Evolutionary conservation across 2,113 vertebrate genomes (phyloP).

Genomic region (Cervus canadensis): DNA sequence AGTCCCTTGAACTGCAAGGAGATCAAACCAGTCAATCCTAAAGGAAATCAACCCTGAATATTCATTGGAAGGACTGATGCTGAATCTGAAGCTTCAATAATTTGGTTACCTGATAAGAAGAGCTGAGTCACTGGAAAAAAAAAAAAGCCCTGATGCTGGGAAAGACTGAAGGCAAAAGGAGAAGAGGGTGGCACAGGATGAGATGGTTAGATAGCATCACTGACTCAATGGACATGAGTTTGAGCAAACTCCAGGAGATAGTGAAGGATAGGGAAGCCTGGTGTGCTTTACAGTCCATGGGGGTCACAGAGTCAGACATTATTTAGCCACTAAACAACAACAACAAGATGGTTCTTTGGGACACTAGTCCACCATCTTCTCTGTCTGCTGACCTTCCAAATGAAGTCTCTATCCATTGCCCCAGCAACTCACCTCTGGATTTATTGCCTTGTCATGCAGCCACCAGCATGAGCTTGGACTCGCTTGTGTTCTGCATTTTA

Average conservation of each 20-base stretch:
- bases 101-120: not conserved
- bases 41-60: not conserved
- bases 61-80: not conserved
- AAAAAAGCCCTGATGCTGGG: not conserved
- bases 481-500: not conserved
- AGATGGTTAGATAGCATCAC: not conserved
- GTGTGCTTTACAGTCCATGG: not conserved
- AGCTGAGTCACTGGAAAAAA: not conserved
- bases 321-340: not conserved
- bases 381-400: not conserved
- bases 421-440: not conserved
- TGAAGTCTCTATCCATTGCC: not conserved
- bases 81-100: not conserved
- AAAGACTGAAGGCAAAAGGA: not conserved
- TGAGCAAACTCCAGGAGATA: not conserved
- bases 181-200: not conserved
- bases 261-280: not conserved
- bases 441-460: not conserved
- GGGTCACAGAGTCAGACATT: not conserved
- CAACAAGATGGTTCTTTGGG: not conserved
- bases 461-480: not conserved
- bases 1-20: not conserved
- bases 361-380: not conserved
- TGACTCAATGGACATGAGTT: not conserved
- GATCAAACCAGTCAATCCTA: not conserved